Percentiles rank a stretch among this genome's conserved stretches.
phyloP scores from a whole-genome alignment of 2,888 invertebrate genomes.

The Erynnis tages region DNA sequence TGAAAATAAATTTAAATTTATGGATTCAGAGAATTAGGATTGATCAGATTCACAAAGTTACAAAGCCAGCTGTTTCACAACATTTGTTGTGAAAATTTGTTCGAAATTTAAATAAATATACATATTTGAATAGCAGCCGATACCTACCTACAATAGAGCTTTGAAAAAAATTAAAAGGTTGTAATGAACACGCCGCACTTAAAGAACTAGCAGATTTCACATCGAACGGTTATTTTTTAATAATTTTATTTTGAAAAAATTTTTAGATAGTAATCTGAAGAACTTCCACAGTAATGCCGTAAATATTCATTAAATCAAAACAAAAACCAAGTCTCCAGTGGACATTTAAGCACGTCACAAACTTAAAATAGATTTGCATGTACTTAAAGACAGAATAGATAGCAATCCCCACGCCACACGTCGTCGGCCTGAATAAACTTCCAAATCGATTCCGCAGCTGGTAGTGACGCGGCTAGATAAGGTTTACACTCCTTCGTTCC shows the following conservation, averaged over 20 bases:
- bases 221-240: too few relatives aligned
- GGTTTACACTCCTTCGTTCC: slow-evolving; percentile 53
- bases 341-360: neutral
- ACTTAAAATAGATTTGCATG: slow-evolving; percentile 11
- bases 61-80: slow-evolving; percentile 11
- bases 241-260: too few relatives aligned
- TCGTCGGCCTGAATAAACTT: slow-evolving; percentile 78
- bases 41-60: slow-evolving; percentile 14
- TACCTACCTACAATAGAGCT: too few relatives aligned
- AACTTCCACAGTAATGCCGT: too few relatives aligned
- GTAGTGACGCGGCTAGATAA: slow-evolving; percentile 73
- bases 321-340: neutral
- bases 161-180: too few relatives aligned
- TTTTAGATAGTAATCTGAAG: too few relatives aligned
- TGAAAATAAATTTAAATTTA: slow-evolving; percentile 9
- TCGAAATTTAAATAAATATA: too few relatives aligned
- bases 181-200: too few relatives aligned
- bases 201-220: too few relatives aligned
- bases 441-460: slow-evolving; percentile 78
- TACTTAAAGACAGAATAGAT: slow-evolving; percentile 55
- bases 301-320: neutral
- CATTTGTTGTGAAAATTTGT: slow-evolving; percentile 12
- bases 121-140: slow-evolving; percentile 2
- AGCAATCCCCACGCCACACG: slow-evolving; percentile 66
- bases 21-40: slow-evolving; percentile 10